phyloP scores from a whole-genome alignment of 2,888 invertebrate genomes.

The Brachycybe producta region DNA sequence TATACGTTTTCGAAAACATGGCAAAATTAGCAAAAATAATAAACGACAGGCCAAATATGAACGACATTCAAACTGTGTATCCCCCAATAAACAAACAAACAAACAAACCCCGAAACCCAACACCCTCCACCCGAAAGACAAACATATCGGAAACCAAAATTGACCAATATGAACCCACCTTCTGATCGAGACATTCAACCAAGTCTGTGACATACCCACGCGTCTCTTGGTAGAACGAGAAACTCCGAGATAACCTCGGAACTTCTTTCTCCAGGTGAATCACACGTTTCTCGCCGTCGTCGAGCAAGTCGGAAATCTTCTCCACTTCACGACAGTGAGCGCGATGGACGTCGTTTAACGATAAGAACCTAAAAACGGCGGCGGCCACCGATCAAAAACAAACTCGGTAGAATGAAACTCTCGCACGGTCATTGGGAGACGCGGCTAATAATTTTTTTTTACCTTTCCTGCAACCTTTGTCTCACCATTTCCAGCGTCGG shows the following conservation, averaged over 20 bases:
- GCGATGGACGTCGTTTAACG: constrained; percentile 44
- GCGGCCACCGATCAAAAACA: neutral
- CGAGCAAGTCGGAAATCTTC: constrained; percentile 38
- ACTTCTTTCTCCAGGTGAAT: constrained; percentile 42
- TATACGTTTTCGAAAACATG: too few relatives aligned
- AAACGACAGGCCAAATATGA: neutral
- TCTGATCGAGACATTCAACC: constrained; percentile 93
- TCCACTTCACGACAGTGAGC: constrained; percentile 43
- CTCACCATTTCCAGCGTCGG: neutral
- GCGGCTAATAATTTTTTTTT: too few relatives aligned
- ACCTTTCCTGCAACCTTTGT: constrained; percentile 8
- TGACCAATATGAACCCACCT: constrained; percentile 47
- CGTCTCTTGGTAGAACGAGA: constrained; percentile 87
- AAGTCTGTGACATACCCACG: constrained; percentile 90
- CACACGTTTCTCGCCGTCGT: constrained; percentile 40
- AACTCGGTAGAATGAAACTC: neutral
- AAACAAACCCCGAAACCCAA: neutral
- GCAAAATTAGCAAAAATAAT: too few relatives aligned
- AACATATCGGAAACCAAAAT: constrained; percentile 13
- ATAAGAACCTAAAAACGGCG: constrained; percentile 44
- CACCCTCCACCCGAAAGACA: too few relatives aligned
- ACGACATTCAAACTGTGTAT: neutral
- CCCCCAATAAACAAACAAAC: neutral
- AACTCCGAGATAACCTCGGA: constrained; percentile 62
- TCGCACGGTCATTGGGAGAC: too few relatives aligned